Evolutionary conservation across 2,113 vertebrate genomes (phyloP).

Genomic region (Nothobranchius kuhntae): DNA sequence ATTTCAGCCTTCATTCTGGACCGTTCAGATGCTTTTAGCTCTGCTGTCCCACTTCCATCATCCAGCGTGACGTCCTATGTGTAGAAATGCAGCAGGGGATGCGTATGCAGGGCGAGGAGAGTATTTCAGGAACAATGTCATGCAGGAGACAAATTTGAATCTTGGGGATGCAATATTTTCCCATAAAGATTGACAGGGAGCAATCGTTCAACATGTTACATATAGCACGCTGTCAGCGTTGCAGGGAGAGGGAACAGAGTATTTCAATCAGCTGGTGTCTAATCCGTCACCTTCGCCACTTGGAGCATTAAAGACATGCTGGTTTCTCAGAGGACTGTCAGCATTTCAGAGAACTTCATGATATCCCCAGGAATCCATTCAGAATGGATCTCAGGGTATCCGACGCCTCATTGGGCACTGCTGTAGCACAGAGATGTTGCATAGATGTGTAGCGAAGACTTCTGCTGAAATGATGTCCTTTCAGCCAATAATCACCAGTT

Average conservation of each 20-base stretch:
- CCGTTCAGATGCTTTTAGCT: conserved; percentile 59
- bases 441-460: conserved; percentile 34
- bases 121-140: conserved; percentile 73
- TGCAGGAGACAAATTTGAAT: conserved; percentile 38
- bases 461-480: not conserved
- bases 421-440: conserved; percentile 17
- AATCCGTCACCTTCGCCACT: conserved; percentile 42
- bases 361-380: conserved; percentile 51
- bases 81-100: conserved; percentile 52
- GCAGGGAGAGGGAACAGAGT: conserved; percentile 19
- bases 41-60: conserved; percentile 68
- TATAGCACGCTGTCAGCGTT: conserved; percentile 8
- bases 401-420: conserved; percentile 44
- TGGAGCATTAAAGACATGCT: conserved; percentile 41
- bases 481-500: conserved; percentile 15
- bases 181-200: conserved; percentile 32
- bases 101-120: conserved; percentile 66
- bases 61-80: conserved; percentile 61
- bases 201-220: conserved; percentile 25
- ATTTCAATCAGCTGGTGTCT: conserved; percentile 33
- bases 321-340: conserved; percentile 40
- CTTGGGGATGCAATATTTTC: conserved; percentile 31
- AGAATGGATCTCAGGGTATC: conserved; percentile 29
- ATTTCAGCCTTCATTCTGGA: not conserved
- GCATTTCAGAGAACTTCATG: conserved; percentile 44